Percentiles rank a stretch among this genome's conserved stretches.
phyloP scores from a whole-genome alignment of 2,113 vertebrate species.

The Strigops habroptila region DNA sequence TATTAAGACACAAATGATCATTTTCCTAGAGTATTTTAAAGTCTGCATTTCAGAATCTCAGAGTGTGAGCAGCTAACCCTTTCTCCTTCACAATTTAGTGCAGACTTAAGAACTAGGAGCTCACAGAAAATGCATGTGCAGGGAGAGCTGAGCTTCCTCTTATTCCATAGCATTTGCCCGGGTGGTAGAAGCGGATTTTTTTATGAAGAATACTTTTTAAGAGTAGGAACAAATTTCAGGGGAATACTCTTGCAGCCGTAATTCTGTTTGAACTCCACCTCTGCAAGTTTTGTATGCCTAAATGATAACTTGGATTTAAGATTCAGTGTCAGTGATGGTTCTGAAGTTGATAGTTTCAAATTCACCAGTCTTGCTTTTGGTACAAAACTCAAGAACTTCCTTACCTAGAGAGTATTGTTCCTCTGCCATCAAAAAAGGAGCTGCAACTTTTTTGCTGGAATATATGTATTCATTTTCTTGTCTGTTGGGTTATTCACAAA shows the following conservation, averaged over 20 bases:
- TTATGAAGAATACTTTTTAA: background rate
- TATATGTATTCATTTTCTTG: background rate
- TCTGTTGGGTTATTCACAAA: background rate
- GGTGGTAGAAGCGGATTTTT: background rate
- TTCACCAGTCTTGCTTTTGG: background rate
- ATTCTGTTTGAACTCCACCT: background rate
- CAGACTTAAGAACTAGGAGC: background rate
- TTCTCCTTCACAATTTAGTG: background rate
- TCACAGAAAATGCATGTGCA: rapidly evolving
- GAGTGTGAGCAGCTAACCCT: background rate
- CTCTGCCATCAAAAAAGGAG: background rate
- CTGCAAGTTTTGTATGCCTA: background rate
- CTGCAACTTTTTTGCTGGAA: background rate
- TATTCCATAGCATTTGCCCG: background rate
- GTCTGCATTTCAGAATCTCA: background rate
- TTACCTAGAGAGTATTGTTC: background rate
- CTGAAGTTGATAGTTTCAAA: background rate
- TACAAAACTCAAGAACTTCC: background rate
- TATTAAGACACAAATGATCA: background rate
- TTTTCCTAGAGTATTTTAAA: background rate
- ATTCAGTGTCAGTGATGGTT: background rate
- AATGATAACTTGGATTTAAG: background rate
- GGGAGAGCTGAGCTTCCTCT: background rate
- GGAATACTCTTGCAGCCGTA: background rate
- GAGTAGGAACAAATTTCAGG: background rate